A percentile compares a stretch with the other conserved stretches of the same genome.
phyloP scores from a whole-genome alignment of 2,888 invertebrate genomes.

The Baronia brevicornis region DNA sequence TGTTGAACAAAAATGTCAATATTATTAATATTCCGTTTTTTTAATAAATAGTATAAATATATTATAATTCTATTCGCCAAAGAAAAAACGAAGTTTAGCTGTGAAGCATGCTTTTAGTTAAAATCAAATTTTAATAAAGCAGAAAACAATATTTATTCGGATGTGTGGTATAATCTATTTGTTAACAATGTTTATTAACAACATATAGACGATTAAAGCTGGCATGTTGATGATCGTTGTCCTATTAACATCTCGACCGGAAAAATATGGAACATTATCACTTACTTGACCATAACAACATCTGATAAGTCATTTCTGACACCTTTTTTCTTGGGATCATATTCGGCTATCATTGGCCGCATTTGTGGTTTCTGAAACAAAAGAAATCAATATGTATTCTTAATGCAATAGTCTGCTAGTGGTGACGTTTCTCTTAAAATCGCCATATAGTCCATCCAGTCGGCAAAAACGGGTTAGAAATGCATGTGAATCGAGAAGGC shows the following conservation, averaged over 20 bases:
- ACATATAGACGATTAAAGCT: conserved; percentile 51
- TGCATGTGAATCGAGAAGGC: too few relatives aligned
- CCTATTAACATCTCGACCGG: conserved; percentile 24
- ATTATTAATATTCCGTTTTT: conserved; percentile 56
- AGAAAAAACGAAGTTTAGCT: conserved; percentile 50
- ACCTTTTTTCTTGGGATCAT: conserved; percentile 88
- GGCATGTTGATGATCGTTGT: conserved; percentile 30
- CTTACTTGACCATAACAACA: conserved; percentile 90
- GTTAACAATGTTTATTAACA: conserved; percentile 37
- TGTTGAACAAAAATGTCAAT: conserved; percentile 71
- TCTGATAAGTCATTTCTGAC: conserved; percentile 85
- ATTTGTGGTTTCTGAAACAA: conserved; percentile 82
- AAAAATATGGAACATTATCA: conserved; percentile 50
- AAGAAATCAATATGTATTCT: conserved; percentile 19
- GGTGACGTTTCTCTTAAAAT: too few relatives aligned
- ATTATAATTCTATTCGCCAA: conserved; percentile 36
- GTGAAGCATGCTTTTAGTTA: conserved; percentile 59
- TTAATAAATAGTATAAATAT: conserved; percentile 32
- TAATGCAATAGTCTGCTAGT: neutral
- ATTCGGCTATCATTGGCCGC: conserved; percentile 86
- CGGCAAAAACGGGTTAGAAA: too few relatives aligned
- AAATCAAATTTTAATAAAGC: conserved; percentile 37
- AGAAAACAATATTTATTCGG: conserved; percentile 29
- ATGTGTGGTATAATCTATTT: conserved; percentile 35
- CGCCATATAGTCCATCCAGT: too few relatives aligned